phyloP scores from a whole-genome alignment of 2,113 vertebrate species.

The Leptodactylus fuscus region DNA sequence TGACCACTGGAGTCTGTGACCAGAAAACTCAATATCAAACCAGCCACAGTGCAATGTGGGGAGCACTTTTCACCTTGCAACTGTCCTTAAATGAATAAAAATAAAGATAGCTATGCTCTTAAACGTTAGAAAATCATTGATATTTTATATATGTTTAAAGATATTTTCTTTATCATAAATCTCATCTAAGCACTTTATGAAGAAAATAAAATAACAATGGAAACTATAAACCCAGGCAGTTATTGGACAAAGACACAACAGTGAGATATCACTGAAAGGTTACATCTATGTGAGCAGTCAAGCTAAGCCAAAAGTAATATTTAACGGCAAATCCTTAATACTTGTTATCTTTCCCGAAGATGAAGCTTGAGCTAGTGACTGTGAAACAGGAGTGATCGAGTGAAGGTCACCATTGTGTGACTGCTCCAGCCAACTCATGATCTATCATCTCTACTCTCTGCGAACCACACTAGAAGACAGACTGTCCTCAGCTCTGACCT shows the following conservation, averaged over 20 bases:
- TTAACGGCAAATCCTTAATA: background rate
- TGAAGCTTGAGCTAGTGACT: slow-evolving; percentile 25
- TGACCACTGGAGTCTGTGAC: too few relatives aligned
- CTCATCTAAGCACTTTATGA: background rate
- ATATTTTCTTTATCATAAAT: slow-evolving; percentile 6
- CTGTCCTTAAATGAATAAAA: background rate
- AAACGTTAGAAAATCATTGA: background rate
- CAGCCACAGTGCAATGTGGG: too few relatives aligned
- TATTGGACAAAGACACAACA: background rate
- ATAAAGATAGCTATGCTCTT: background rate
- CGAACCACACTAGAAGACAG: slow-evolving; percentile 36
- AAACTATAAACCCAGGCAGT: background rate
- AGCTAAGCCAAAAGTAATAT: background rate
- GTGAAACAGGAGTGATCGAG: slow-evolving; percentile 34
- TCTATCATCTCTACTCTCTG: slow-evolving; percentile 37
- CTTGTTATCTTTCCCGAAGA: background rate
- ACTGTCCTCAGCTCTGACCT: slow-evolving; percentile 29
- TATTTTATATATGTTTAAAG: slow-evolving; percentile 26
- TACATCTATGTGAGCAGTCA: slow-evolving; percentile 14
- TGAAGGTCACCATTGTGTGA: slow-evolving; percentile 43
- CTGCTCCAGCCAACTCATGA: slow-evolving; percentile 6
- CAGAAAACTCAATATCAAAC: too few relatives aligned
- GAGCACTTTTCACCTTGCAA: background rate
- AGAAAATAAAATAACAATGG: slow-evolving; percentile 9
- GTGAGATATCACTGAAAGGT: slow-evolving; percentile 16